Base-by-base conservation (phyloP, 2,888 invertebrate species). In the Sphaerophoria rueppellii region DNA sequence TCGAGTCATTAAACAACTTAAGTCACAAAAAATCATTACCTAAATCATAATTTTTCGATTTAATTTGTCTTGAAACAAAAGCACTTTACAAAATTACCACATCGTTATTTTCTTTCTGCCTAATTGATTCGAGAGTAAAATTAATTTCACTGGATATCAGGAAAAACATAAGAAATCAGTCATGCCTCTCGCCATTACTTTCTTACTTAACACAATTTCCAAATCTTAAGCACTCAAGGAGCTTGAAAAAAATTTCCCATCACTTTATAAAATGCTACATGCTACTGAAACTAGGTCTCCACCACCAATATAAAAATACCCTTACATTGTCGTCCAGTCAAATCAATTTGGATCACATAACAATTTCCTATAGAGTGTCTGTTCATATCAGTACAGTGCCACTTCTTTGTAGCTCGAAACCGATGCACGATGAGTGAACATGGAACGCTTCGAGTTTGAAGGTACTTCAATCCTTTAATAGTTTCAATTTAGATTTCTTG, bases 351-450 rank as follows among this genome's bases (percentile, higher is more conserved):
- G 71, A 72, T 75, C 83, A 61, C 79, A 76, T 80, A 83, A 83
- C 79, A 61, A 72, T 80, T 83, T 83, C 83, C 83, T 83, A n/a
- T n/a, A n/a, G 24, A 34, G 72, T 69, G 80, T 82, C 82, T 72
- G 61, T 43, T 72, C 60, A 65, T 52, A 72, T 82, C 74, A 71
- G 52, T 61, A 6, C 74, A 71, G 52, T 61, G 4, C 54, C 54
- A 54, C 54, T 34, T 40, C 61, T 72, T 72, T 6, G 40, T 43
- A 24, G 61, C 61, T 12, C 12, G 34, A 32, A 32, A 24, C 34
- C 46, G 24, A 46, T 9, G 43, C 9, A 43, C 12, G 43, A 24
- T 34, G 61, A 63, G 40, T 34, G 61, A 63, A 14, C 34, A 65
- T 37, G 50, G 35, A 65, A 35, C 0, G 48, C 34, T 7, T 12